phyloP scores from a whole-genome alignment of 2,113 vertebrate genomes.

The Sapajus apella region DNA sequence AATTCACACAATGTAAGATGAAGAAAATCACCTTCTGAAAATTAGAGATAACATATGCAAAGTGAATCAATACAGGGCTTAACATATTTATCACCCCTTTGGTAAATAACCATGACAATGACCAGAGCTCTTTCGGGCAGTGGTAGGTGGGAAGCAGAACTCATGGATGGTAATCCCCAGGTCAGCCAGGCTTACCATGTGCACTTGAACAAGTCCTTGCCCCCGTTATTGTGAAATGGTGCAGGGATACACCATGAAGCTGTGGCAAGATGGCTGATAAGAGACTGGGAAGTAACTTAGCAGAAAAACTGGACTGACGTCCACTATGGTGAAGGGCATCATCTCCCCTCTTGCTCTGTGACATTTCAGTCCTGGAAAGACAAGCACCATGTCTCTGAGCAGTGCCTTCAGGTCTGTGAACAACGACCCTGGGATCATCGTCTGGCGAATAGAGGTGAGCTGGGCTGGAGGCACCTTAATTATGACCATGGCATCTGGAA shows the following conservation, averaged over 20 bases:
- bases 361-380: conserved; percentile 53
- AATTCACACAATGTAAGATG: neutral
- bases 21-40: neutral
- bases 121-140: neutral
- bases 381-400: conserved; percentile 78
- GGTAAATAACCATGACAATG: neutral
- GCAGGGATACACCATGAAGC: neutral
- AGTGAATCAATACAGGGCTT: neutral
- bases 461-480: neutral
- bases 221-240: neutral
- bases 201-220: neutral
- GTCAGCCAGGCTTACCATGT: neutral
- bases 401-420: conserved; percentile 88
- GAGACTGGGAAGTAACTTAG: neutral
- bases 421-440: conserved; percentile 86
- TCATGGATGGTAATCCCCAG: fast-evolving
- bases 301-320: neutral
- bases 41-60: neutral
- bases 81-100: neutral
- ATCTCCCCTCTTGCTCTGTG: neutral
- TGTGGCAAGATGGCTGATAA: neutral
- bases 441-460: conserved; percentile 93
- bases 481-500: neutral
- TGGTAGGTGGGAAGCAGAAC: neutral
- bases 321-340: neutral